Percentiles rank a stretch among this genome's conserved stretches.
Conservation (phyloP, 2,888 invertebrate species). For the Alloscopus bannaensis region DNA sequence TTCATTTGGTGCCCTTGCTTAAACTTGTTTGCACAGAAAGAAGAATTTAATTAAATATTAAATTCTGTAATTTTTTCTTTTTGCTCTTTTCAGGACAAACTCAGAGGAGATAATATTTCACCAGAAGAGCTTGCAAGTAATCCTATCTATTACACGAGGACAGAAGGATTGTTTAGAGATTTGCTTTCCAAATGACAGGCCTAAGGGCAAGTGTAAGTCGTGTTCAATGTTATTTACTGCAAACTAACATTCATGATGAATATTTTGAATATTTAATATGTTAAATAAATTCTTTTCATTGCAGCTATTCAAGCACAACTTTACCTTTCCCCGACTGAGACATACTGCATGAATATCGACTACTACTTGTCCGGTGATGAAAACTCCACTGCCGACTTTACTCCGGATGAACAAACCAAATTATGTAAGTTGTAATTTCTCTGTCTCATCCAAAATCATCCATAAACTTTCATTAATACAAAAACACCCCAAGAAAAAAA, state of each 20-base stretch:
- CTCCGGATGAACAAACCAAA: constrained; percentile 90
- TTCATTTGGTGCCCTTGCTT: not conserved
- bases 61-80: constrained; percentile 70
- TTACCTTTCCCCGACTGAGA: constrained; percentile 93
- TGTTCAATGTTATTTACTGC: not conserved
- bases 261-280: not conserved
- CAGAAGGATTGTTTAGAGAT: constrained; percentile 93
- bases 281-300: too few species aligned
- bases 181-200: constrained; percentile 94
- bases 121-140: constrained; percentile 88
- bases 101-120: constrained; percentile 83
- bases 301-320: constrained; percentile 84
- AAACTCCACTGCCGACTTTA: constrained; percentile 86
- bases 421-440: constrained; percentile 80
- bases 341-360: constrained; percentile 95
- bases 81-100: constrained; percentile 81
- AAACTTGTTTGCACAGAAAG: not conserved
- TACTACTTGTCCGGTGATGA: constrained; percentile 94
- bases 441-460: too few species aligned
- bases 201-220: constrained; percentile 75
- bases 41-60: not conserved
- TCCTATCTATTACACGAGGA: constrained; percentile 93
- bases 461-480: not conserved
- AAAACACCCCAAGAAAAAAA: too few species aligned
- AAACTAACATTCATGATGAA: not conserved